These are phyloP conservation scores for Drosophila leontia DNA, from an alignment of 1,140 invertebrate species.

Conservation along the genomic window DNA sequence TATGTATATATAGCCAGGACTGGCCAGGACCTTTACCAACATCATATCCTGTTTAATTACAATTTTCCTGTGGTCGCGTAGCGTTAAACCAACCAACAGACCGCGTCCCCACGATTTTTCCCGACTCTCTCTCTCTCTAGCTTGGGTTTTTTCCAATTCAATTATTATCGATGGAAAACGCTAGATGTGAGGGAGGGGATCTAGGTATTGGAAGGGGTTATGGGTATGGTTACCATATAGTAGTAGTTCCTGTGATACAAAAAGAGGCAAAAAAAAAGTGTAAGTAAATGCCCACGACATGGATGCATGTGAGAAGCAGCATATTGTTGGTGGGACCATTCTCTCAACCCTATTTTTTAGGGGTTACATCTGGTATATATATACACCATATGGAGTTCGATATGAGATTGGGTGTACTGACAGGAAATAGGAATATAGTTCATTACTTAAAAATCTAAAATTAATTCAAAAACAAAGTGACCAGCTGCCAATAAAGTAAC, in stretches of 20 bases:
- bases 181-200: not conserved
- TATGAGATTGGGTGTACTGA: not conserved
- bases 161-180: constrained; percentile 67
- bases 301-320: constrained; percentile 54
- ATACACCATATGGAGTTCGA: constrained; percentile 21
- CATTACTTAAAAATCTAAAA: not conserved
- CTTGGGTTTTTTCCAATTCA: constrained; percentile 76
- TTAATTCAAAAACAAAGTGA: not conserved
- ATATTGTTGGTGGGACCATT: constrained; percentile 41
- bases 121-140: not conserved
- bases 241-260: constrained; percentile 38
- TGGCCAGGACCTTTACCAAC: constrained; percentile 49
- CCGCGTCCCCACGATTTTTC: not conserved
- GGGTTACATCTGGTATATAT: not conserved
- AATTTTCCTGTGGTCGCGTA: constrained; percentile 82
- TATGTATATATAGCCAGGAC: too few species aligned
- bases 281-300: constrained; percentile 68
- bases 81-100: constrained; percentile 67
- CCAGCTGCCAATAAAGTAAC: not conserved
- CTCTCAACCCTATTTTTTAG: constrained; percentile 3
- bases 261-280: constrained; percentile 22
- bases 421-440: not conserved
- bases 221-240: constrained; percentile 11
- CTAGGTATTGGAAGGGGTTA: too few species aligned
- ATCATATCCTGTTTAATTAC: constrained; percentile 81